Evolutionary conservation across 2,113 vertebrate genomes (phyloP), one percentile per base, ranked within the genome.

Genomic region (Phodopus roborovskii): DNA sequence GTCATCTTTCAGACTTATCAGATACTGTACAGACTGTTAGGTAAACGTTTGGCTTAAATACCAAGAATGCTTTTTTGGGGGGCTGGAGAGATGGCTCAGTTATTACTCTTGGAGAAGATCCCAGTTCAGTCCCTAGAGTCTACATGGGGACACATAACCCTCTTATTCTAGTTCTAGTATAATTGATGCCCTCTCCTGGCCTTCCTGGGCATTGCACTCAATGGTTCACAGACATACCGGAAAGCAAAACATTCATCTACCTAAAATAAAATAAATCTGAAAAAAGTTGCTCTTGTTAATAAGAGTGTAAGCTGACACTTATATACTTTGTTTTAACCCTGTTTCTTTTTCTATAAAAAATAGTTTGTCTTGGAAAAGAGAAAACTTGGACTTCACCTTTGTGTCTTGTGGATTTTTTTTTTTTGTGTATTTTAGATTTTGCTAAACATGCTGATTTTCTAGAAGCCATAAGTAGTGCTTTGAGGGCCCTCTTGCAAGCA

Each of bases 401-500:
- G 64, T 79, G 97, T 93, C 97, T 97, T 96, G 24, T 89, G 81
- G 28, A 75, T 73, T 92, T 7, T 42, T 15, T 50, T 50, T 50
- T 97, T 92, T 64, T 88, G 20, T 97, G 36, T 97, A 28, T 97
- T 97, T 96, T 36, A 99, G 99, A 99, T 96, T 98, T 99, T 58
- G 98, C 98, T 92, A 98, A 99, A 97, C 98, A 99, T 53, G 98
- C 98, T 85, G 99, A 99, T 97, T 99, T 99, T 96, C 98, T 99
- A 28, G 99, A 99, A 98, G 99, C 99, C 0, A 98, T 99, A 93
- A 99, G 99, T 94, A 99, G 99, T 19, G 99, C 99, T 90, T 98
- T 99, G 98, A 98, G 99, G 33, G 99, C 99, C 88, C 99, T 99
- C 66, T 97, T 99, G 73, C 99, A 99, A 98, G 99, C 99, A 96